Conservation (phyloP, 2,797 vertebrate genomes). For the Catharus ustulatus region DNA sequence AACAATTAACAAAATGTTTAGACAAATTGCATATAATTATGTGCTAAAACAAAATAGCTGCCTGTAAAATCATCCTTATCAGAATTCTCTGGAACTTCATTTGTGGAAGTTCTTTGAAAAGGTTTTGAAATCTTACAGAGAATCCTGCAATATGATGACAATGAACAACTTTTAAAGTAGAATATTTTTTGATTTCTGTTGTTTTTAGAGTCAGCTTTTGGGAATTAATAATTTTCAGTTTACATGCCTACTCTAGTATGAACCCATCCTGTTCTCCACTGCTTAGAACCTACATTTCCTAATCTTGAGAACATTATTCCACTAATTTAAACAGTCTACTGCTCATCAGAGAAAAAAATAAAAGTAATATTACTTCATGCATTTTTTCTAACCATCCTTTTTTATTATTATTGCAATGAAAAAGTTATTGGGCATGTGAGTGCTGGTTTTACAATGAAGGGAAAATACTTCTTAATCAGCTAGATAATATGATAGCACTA, state of each 20-base stretch:
- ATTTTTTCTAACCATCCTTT: not conserved
- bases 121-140: not conserved
- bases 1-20: constrained; percentile 56
- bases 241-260: not conserved
- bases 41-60: constrained; percentile 31
- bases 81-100: not conserved
- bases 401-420: not conserved
- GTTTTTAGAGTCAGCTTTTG: not conserved
- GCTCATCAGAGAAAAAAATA: not conserved
- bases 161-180: not conserved
- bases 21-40: constrained; percentile 42
- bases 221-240: not conserved
- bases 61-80: not conserved
- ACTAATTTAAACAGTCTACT: not conserved
- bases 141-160: constrained; percentile 8
- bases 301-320: not conserved
- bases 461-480: not conserved
- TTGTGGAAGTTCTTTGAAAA: constrained; percentile 15
- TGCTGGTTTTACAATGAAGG: not conserved
- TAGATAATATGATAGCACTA: not conserved
- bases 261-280: not conserved
- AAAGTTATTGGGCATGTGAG: not conserved
- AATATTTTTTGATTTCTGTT: not conserved
- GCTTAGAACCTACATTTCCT: not conserved
- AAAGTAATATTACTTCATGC: not conserved